phyloP scores from a whole-genome alignment of 2,113 vertebrate species.

The Syngnathoides biaculeatus region DNA sequence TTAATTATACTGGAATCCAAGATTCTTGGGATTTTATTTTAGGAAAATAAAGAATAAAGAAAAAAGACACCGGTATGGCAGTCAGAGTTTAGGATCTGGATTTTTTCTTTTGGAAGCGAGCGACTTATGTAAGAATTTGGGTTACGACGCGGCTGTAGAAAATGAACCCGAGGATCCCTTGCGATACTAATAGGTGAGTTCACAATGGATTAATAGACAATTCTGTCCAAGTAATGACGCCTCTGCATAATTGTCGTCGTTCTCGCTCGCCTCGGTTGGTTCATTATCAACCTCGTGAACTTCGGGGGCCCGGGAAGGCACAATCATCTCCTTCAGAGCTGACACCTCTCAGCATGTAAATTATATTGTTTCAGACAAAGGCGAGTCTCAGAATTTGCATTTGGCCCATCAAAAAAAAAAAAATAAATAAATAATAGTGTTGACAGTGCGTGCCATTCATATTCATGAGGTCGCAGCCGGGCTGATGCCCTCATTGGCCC shows the following conservation, averaged over 20 bases:
- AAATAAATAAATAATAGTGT: too few species aligned
- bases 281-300: constrained; percentile 13
- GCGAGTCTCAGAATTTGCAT: constrained; percentile 58
- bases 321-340: not conserved
- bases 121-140: not conserved
- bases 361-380: constrained; percentile 62
- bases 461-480: constrained; percentile 56
- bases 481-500: constrained; percentile 47
- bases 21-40: too few species aligned
- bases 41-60: too few species aligned
- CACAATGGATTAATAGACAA: not conserved
- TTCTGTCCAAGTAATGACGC: constrained; percentile 13
- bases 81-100: not conserved
- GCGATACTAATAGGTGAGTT: not conserved
- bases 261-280: constrained; percentile 14
- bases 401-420: constrained; percentile 46
- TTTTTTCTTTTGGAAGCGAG: not conserved
- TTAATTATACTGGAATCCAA: too few species aligned
- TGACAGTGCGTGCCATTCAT: constrained; percentile 40
- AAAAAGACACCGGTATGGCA: too few species aligned
- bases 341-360: constrained; percentile 7
- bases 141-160: not conserved
- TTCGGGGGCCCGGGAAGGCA: not conserved
- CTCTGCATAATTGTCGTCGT: constrained; percentile 17
- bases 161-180: not conserved